phyloP scores from a whole-genome alignment of 2,888 invertebrate genomes.

The Plemyria rubiginata region DNA sequence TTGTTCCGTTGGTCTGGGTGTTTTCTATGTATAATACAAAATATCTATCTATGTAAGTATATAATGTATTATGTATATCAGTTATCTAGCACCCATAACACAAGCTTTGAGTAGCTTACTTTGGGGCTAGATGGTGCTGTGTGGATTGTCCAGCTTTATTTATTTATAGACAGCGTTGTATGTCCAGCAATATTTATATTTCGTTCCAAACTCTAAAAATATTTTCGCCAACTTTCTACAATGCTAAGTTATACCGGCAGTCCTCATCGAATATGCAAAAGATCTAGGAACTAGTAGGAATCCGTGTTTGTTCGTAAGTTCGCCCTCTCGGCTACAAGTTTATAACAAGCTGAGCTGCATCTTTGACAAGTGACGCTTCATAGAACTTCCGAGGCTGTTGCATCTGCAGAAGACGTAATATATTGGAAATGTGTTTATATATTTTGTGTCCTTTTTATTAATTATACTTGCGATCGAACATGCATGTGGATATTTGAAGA shows the following conservation, averaged over 20 bases:
- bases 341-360: conserved; percentile 42
- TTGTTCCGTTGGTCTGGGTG: too few species aligned
- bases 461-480: too few species aligned
- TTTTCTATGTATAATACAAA: too few species aligned
- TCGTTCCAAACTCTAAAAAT: conserved; percentile 4
- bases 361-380: conserved; percentile 33
- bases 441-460: too few species aligned
- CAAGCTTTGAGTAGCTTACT: too few species aligned
- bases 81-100: too few species aligned
- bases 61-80: too few species aligned
- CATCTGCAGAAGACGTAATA: background rate
- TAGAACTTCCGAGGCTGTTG: conserved; percentile 11
- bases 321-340: conserved; percentile 22
- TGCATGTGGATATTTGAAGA: too few species aligned
- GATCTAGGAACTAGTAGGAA: conserved; percentile 16
- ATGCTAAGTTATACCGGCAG: conserved; percentile 17
- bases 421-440: background rate
- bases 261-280: conserved; percentile 26
- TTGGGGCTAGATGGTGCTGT: too few species aligned
- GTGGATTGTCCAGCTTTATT: too few species aligned
- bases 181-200: background rate
- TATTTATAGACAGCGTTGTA: too few species aligned
- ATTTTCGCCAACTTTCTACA: conserved; percentile 2
- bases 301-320: conserved; percentile 29
- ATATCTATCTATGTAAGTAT: too few species aligned